Evolutionary conservation across 2,113 vertebrate genomes (phyloP), one percentile per base, ranked within the genome.

Genomic region (Chrysochloris asiatica): DNA sequence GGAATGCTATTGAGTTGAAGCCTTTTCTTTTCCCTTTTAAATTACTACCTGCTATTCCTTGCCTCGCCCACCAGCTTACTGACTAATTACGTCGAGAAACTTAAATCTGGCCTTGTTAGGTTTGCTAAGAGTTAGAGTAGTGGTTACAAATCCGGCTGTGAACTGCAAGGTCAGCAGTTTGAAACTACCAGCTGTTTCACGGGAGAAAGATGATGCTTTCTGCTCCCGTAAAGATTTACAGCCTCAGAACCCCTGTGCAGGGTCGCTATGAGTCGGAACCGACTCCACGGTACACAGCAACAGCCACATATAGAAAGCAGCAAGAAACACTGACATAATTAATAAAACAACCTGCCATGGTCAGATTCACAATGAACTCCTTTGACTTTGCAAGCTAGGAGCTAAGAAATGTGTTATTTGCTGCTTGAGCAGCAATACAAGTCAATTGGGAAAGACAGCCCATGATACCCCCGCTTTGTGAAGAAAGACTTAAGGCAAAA

Each of bases 121-220:
- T 48, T 54, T 84, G 65, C 88, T 83, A 61, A 61, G 45, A 84
- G 33, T 77, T 72, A 76, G 72, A n/a, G n/a, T n/a, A n/a, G n/a
- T n/a, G n/a, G n/a, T n/a, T n/a, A n/a, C n/a, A n/a, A n/a, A n/a
- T n/a, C n/a, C n/a, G n/a, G n/a, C n/a, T n/a, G n/a, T n/a, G n/a
- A n/a, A n/a, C n/a, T n/a, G n/a, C n/a, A n/a, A n/a, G n/a, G n/a
- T n/a, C n/a, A n/a, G n/a, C n/a, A n/a, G n/a, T n/a, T n/a, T n/a
- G n/a, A n/a, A n/a, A n/a, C n/a, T n/a, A n/a, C n/a, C n/a, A n/a
- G n/a, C n/a, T n/a, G n/a, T n/a, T n/a, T n/a, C n/a, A n/a, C n/a
- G n/a, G n/a, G n/a, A n/a, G n/a, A n/a, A n/a, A n/a, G n/a, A n/a
- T n/a, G n/a, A n/a, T n/a, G n/a, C n/a, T n/a, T n/a, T n/a, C n/a